These are phyloP conservation scores for Anadara kagoshimensis DNA, from an alignment of 1,140 invertebrate genomes.

Conservation along the genomic window DNA sequence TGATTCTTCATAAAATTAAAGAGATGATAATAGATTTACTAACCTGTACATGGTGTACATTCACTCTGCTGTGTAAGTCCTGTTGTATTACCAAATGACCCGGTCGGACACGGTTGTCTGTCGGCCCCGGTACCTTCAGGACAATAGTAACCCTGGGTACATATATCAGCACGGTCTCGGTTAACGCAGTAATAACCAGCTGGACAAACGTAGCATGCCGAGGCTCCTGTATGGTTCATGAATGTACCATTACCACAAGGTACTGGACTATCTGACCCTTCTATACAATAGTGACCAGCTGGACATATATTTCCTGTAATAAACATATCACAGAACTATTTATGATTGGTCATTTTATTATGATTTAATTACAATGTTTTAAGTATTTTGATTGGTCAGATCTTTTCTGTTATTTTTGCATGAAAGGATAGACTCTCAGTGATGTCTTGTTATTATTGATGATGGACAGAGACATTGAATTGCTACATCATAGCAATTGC, in stretches of 20 bases:
- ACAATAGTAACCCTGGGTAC: slow-evolving; percentile 68
- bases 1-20: background rate
- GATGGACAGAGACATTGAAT: too few species aligned
- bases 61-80: slow-evolving; percentile 57
- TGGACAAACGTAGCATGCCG: slow-evolving; percentile 60
- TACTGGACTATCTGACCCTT: slow-evolving; percentile 50
- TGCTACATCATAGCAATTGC: too few species aligned
- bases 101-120: slow-evolving; percentile 63
- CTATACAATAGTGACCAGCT: slow-evolving; percentile 59
- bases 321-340: background rate
- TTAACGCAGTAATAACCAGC: slow-evolving; percentile 66
- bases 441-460: too few species aligned
- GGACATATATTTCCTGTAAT: slow-evolving; percentile 65
- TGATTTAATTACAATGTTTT: too few species aligned
- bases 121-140: slow-evolving; percentile 69
- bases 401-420: too few species aligned
- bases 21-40: background rate
- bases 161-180: slow-evolving; percentile 65
- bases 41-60: slow-evolving; percentile 70
- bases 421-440: too few species aligned
- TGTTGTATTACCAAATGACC: slow-evolving; percentile 66
- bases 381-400: too few species aligned
- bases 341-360: too few species aligned
- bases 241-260: slow-evolving; percentile 66
- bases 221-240: slow-evolving; percentile 68